phyloP scores from a whole-genome alignment of 2,888 invertebrate species.

The Spodoptera picta region DNA sequence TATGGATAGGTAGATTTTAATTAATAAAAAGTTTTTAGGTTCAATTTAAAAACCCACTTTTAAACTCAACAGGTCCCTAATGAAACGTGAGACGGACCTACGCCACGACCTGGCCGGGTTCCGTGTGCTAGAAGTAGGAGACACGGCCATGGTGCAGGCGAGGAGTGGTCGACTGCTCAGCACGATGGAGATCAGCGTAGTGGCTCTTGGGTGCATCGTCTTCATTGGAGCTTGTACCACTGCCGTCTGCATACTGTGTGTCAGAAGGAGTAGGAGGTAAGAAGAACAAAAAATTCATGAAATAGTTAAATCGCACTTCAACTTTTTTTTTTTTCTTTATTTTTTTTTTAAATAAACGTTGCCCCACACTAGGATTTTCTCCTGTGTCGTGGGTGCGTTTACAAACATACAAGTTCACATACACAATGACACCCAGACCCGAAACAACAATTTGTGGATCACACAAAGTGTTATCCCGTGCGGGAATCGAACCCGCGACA shows the following conservation, averaged over 20 bases:
- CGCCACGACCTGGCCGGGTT: slow-evolving; percentile 91
- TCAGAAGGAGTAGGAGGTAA: slow-evolving; percentile 90
- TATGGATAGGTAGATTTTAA: too few relatives aligned
- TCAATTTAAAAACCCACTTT: background rate
- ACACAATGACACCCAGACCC: too few relatives aligned
- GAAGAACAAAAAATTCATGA: background rate
- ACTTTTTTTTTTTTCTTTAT: too few relatives aligned
- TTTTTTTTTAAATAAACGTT: too few relatives aligned
- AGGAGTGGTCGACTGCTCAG: slow-evolving; percentile 82
- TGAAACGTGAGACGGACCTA: slow-evolving; percentile 89
- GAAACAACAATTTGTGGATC: too few relatives aligned
- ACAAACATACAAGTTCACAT: too few relatives aligned
- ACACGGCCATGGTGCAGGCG: slow-evolving; percentile 78
- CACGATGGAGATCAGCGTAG: slow-evolving; percentile 93
- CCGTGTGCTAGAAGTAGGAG: slow-evolving; percentile 91
- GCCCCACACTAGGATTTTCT: too few relatives aligned
- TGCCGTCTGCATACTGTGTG: slow-evolving; percentile 93
- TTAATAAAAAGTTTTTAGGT: too few relatives aligned
- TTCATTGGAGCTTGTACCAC: slow-evolving; percentile 94
- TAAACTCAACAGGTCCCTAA: slow-evolving; percentile 86
- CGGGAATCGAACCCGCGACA: too few relatives aligned
- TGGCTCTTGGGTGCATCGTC: slow-evolving; percentile 94
- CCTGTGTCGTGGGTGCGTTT: too few relatives aligned
- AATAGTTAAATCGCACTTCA: too few relatives aligned
- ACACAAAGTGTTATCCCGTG: too few relatives aligned